Evolutionary conservation across 2,888 invertebrate species (phyloP), one percentile per base, ranked within the genome.

Genomic region (Leuctra nigra): DNA sequence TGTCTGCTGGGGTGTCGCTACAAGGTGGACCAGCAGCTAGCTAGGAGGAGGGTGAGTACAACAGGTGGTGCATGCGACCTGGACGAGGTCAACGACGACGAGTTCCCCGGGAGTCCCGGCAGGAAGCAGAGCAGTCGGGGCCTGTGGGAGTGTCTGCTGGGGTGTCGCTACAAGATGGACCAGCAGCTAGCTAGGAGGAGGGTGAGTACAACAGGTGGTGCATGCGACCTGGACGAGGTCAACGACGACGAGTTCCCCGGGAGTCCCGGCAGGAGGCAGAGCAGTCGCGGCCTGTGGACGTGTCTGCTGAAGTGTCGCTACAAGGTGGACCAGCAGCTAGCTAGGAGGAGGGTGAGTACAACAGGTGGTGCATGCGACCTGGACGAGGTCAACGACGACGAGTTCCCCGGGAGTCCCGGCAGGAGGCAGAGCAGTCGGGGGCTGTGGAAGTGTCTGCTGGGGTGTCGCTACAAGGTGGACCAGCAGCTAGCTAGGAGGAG

Each of bases 171-270:
- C 23, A 77, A 84, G 58, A 74, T 91, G 47, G 84, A 87, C 67
- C 87, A 91, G 71, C 88, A 88, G 67, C 75, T 91, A 60, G 90
- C 91, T 2, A 83, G 86, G 68, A 77, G 89, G 70, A 85, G 88
- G 80, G 90, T 88, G 64, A 70, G 71, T 14, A 38, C 6, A 29
- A 7, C 29, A n/a, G n/a, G n/a, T n/a, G n/a, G n/a, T n/a, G n/a
- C n/a, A n/a, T n/a, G n/a, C 63, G 88, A 88, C 68, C 82, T 82
- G 53, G 82, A 79, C 69, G 81, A 81, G 61, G 82, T 82, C 70
- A 75, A 80, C 46, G 82, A 81, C 63, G 82, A 81, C 63, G 80
- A 77, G 63, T 73, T 75, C 22, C 70, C 68, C 7, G 68, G 69
- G 56, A 69, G 69, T 60, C 55, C 54, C 18, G n/a, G n/a, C n/a